Evolutionary conservation across 2,888 invertebrate genomes (phyloP), one percentile per base, ranked within the genome.

Genomic region (Drosophila pegasa): DNA sequence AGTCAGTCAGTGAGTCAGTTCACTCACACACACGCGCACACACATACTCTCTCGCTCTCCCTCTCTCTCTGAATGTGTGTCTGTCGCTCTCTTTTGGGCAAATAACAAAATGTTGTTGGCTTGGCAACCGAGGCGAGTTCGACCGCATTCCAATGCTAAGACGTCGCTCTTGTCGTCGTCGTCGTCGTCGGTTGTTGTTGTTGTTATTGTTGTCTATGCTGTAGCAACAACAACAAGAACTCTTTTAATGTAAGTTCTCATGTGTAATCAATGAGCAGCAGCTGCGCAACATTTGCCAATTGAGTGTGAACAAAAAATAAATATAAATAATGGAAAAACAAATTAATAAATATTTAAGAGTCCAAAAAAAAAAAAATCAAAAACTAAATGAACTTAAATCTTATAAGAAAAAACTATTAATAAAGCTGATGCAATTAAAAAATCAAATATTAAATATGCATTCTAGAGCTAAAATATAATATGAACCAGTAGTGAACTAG

Each of bases 101-200:
- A 38, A 58, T 51, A 61, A 65, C 60, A 78, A 77, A 74, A 48
- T 48, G 48, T 14, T 75, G 64, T 76, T 78, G 75, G 73, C 78
- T 76, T 63, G 82, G 68, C 76, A 78, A 78, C 83, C 73, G 74
- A 81, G 89, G 85, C 88, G 78, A 82, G 90, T 83, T 81, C 88
- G 90, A 90, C 89, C 89, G 88, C 89, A 90, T 90, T 90, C 89
- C 89, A 84, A 86, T 80, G 83, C 67, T 83, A 80, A 76, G 86
- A 88, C 86, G 89, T 76, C 67, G 80, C 71, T 65, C 61, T 47
- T 7, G 71, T 47, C 52, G 48, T 57, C 51, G 50, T 12, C 29
- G 52, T 45, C 27, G 40, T n/a, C 18, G 58, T 33, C 29, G 52
- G 40, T n/a, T 16, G 58, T 33, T 22, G 52, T 55, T 56, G 71